A percentile compares a stretch with the other conserved stretches of the same genome.
Conservation (phyloP, 2,113 vertebrate genomes). For the Microcebus murinus region DNA sequence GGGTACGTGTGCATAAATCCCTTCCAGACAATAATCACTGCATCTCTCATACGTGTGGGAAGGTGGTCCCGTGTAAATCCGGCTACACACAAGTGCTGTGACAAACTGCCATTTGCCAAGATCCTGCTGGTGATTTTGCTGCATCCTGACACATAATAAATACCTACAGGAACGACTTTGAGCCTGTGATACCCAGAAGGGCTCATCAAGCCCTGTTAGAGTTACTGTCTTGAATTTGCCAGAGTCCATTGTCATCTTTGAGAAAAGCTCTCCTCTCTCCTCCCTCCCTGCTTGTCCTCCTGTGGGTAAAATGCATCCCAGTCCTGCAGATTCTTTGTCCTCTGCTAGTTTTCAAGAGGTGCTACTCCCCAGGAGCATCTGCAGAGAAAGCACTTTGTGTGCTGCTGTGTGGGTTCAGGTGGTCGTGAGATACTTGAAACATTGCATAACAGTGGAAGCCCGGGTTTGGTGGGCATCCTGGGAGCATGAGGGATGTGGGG, state of each 20-base stretch:
- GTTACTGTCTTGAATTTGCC: background rate
- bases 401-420: background rate
- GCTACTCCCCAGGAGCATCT: background rate
- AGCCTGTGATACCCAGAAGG: background rate
- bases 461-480: no score
- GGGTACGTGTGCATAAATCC: background rate
- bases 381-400: background rate
- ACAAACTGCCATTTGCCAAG: background rate
- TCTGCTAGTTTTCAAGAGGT: background rate
- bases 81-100: no score
- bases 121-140: background rate
- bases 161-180: background rate
- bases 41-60: background rate
- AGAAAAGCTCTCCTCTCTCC: background rate
- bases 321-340: background rate
- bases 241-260: background rate
- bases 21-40: no score
- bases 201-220: background rate
- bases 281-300: background rate
- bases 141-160: no score
- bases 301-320: background rate
- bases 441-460: fast-evolving
- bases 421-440: no score
- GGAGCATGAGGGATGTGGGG: background rate
- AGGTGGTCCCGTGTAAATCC: background rate